Evolutionary conservation across 2,113 vertebrate genomes (phyloP).

Genomic region (Pteropus alecto): DNA sequence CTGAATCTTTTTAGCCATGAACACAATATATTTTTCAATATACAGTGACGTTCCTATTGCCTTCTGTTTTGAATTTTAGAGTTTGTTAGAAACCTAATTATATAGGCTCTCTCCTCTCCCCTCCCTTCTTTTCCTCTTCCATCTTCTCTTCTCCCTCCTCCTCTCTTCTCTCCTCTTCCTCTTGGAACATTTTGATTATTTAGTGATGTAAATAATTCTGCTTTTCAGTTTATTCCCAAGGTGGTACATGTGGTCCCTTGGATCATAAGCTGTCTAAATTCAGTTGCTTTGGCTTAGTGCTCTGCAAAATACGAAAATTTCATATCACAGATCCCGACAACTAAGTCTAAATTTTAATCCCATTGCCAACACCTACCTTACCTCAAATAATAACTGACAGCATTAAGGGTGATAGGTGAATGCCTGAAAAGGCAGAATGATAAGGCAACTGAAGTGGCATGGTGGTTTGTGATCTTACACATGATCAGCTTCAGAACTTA

Average conservation of each 20-base stretch:
- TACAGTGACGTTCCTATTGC: neutral
- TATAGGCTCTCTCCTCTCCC: too few species aligned
- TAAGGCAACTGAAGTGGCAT: neutral
- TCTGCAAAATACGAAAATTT: neutral
- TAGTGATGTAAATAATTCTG: neutral
- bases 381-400: neutral
- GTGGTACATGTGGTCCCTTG: neutral
- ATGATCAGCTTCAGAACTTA: neutral
- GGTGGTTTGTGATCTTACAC: neutral
- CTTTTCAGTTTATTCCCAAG: neutral
- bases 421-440: neutral
- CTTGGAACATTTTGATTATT: neutral
- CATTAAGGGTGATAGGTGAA: neutral
- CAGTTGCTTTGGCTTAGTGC: neutral
- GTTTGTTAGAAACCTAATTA: neutral
- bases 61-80: constrained; percentile 33
- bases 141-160: too few species aligned
- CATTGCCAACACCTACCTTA: neutral
- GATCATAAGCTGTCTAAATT: neutral
- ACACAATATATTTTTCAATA: neutral
- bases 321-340: neutral
- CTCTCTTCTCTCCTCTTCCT: too few species aligned
- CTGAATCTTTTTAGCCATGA: constrained; percentile 1
- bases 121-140: too few species aligned
- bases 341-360: neutral